A percentile compares a stretch with the other conserved stretches of the same genome.
These are phyloP conservation scores for Corythornis madagascariensis DNA, from an alignment of 2,113 vertebrate species.

Conservation along the genomic window DNA sequence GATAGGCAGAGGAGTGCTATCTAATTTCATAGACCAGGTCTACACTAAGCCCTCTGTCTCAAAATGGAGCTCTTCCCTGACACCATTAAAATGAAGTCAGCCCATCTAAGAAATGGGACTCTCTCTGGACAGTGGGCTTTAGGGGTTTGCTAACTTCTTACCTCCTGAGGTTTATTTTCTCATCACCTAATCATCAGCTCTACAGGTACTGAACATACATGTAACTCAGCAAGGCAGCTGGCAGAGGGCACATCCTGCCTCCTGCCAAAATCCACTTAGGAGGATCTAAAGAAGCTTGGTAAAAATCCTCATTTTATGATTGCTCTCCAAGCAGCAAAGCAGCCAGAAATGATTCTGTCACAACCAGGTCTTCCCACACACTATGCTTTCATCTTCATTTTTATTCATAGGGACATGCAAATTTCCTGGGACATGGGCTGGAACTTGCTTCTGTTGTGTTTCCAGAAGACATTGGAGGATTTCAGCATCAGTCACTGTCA, in stretches of 20 bases:
- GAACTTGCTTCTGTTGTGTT: not conserved
- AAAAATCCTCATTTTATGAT: not conserved
- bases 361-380: constrained; percentile 46
- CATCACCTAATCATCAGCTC: not conserved
- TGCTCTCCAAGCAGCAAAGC: constrained; percentile 14
- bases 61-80: not conserved
- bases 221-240: not conserved
- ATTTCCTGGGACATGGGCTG: not conserved
- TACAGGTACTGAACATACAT: not conserved
- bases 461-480: not conserved
- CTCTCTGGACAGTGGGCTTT: not conserved
- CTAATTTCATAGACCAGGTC: not conserved
- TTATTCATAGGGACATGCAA: constrained; percentile 38
- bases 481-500: not conserved
- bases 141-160: not conserved
- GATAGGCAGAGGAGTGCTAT: not conserved
- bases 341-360: constrained; percentile 12
- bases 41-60: not conserved
- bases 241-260: not conserved
- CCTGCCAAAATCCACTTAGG: not conserved
- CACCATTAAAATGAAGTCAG: not conserved
- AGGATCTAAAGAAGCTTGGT: not conserved
- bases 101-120: not conserved
- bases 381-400: constrained; percentile 29
- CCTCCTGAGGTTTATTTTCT: not conserved